Conservation (phyloP, 2,888 invertebrate species). For the Aricia artaxerxes region DNA sequence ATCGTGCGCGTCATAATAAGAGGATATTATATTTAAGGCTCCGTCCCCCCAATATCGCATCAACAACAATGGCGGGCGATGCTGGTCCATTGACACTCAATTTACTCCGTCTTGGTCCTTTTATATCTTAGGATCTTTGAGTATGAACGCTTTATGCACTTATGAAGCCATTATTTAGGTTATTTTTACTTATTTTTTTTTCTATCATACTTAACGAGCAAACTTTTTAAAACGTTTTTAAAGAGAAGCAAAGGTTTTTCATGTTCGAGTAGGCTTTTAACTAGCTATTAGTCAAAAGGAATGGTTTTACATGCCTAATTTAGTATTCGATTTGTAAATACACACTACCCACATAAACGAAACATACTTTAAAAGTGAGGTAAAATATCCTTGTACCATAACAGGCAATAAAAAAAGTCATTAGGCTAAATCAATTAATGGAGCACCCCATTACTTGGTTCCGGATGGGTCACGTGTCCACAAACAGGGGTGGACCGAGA, state of each 20-base stretch:
- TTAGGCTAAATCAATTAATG: slow-evolving; percentile 35
- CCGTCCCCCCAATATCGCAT: slow-evolving; percentile 75
- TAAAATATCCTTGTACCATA: background rate
- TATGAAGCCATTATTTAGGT: background rate
- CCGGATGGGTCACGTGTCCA: slow-evolving; percentile 71
- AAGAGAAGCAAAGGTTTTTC: too few species aligned
- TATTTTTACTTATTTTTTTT: background rate
- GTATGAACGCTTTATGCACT: background rate
- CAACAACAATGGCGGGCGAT: slow-evolving; percentile 69
- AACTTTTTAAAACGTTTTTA: too few species aligned
- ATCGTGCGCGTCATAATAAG: slow-evolving; percentile 78
- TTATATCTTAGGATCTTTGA: slow-evolving; percentile 32
- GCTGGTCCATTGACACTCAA: slow-evolving; percentile 79
- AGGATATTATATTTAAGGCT: slow-evolving; percentile 77
- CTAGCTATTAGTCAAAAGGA: too few species aligned
- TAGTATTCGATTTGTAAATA: too few species aligned
- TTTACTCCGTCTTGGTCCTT: slow-evolving; percentile 59
- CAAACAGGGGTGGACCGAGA: slow-evolving; percentile 62
- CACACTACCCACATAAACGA: too few species aligned
- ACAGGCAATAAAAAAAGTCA: slow-evolving; percentile 28
- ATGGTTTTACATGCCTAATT: too few species aligned
- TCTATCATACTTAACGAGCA: too few species aligned
- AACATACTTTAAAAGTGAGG: background rate
- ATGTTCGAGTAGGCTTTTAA: too few species aligned
- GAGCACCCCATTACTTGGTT: slow-evolving; percentile 41